These are phyloP conservation scores for Perithous albicinctus DNA, from an alignment of 2,888 invertebrate genomes.

Conservation along the genomic window DNA sequence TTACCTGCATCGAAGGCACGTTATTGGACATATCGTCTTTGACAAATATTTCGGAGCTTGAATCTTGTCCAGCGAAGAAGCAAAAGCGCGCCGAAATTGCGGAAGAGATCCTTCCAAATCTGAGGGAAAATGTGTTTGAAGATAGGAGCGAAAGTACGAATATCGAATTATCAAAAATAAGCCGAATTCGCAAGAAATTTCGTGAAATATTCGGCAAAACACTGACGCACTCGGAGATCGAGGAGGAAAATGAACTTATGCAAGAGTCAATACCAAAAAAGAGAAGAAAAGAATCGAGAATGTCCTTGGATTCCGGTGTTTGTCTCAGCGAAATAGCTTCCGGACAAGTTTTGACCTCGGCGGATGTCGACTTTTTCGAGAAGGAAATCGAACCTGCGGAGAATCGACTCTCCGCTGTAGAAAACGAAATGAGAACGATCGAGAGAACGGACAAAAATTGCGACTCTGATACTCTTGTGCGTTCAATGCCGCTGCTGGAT, in stretches of 20 bases:
- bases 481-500: constrained; percentile 47
- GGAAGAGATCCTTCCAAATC: background rate
- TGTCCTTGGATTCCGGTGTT: constrained; percentile 39
- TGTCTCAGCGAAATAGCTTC: background rate
- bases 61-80: background rate
- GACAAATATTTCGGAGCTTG: background rate
- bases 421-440: background rate
- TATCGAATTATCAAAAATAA: background rate
- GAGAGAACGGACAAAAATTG: background rate
- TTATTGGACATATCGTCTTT: constrained; percentile 11
- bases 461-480: background rate
- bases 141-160: background rate
- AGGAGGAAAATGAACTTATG: background rate
- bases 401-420: background rate
- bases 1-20: constrained; percentile 57
- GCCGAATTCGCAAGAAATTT: constrained; percentile 12
- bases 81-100: background rate
- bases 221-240: background rate
- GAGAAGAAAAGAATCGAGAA: constrained; percentile 21
- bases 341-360: background rate
- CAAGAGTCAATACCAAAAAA: background rate
- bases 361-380: background rate
- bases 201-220: background rate
- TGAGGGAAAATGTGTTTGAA: background rate
- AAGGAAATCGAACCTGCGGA: background rate